A percentile compares a stretch with the other conserved stretches of the same genome.
phyloP scores from a whole-genome alignment of 2,113 vertebrate genomes.

The Lonchura striata region DNA sequence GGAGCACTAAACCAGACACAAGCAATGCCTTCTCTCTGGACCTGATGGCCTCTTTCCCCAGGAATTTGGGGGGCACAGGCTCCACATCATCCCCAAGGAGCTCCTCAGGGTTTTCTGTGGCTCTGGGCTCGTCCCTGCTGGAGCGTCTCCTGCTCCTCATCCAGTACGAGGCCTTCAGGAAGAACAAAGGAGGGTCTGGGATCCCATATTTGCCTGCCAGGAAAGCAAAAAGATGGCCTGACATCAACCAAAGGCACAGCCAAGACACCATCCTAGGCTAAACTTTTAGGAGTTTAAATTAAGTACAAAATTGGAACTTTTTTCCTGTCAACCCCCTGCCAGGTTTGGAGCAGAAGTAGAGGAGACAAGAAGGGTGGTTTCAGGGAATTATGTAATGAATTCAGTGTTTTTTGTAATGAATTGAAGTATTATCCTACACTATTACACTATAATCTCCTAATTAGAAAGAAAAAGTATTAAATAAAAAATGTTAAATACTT shows the following conservation, averaged over 20 bases:
- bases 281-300: background rate
- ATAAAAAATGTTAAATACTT: background rate
- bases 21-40: conserved; percentile 13
- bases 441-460: background rate
- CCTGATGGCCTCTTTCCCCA: conserved; percentile 89
- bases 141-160: conserved; percentile 65
- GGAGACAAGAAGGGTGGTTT: background rate
- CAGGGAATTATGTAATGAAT: background rate
- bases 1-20: background rate
- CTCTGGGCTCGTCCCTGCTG: conserved; percentile 58
- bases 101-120: conserved; percentile 60
- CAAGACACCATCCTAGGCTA: background rate
- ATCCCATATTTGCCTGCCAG: conserved; percentile 80
- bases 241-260: background rate
- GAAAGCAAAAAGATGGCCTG: background rate
- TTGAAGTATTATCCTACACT: background rate
- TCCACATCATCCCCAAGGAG: conserved; percentile 68
- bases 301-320: background rate
- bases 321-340: background rate
- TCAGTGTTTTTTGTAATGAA: background rate
- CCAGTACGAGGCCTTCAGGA: conserved; percentile 86
- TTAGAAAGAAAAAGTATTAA: background rate
- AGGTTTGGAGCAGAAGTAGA: background rate
- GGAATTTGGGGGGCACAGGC: conserved; percentile 79
- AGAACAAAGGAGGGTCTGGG: conserved; percentile 79